Conservation (phyloP, 2,888 invertebrate species). For the Folsomia manolachei region DNA sequence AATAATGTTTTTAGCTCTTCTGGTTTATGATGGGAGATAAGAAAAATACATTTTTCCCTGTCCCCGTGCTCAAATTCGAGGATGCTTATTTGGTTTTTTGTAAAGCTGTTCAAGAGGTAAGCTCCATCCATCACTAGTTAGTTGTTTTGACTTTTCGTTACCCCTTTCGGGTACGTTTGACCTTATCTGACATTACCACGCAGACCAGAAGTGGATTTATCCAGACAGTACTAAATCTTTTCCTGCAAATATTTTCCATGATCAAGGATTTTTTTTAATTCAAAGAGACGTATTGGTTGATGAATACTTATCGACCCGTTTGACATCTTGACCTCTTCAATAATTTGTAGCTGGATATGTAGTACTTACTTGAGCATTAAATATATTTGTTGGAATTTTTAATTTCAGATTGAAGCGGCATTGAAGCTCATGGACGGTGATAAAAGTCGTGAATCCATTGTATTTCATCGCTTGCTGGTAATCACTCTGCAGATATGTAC, state of each 20-base stretch:
- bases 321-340: too few relatives aligned
- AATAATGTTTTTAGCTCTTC: too few relatives aligned
- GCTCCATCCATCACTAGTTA: constrained; percentile 39
- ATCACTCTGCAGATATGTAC: constrained; percentile 60
- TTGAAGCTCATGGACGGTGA: constrained; percentile 30
- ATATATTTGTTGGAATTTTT: too few relatives aligned
- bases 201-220: not conserved
- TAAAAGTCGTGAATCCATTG: constrained; percentile 66
- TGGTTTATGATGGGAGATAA: constrained; percentile 86
- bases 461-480: constrained; percentile 78
- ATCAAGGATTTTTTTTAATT: not conserved
- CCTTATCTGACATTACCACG: too few relatives aligned
- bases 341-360: too few relatives aligned
- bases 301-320: too few relatives aligned
- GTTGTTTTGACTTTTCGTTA: not conserved
- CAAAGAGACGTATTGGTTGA: not conserved
- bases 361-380: too few relatives aligned
- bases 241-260: not conserved
- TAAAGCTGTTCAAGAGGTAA: constrained; percentile 66
- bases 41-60: constrained; percentile 53
- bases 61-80: constrained; percentile 74
- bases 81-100: constrained; percentile 80
- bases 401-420: constrained; percentile 45
- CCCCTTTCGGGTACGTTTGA: too few relatives aligned
- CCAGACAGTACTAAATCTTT: not conserved